phyloP scores from a whole-genome alignment of 35 echinoderm and acorn worm species.

The Stichopus chloronotus region DNA sequence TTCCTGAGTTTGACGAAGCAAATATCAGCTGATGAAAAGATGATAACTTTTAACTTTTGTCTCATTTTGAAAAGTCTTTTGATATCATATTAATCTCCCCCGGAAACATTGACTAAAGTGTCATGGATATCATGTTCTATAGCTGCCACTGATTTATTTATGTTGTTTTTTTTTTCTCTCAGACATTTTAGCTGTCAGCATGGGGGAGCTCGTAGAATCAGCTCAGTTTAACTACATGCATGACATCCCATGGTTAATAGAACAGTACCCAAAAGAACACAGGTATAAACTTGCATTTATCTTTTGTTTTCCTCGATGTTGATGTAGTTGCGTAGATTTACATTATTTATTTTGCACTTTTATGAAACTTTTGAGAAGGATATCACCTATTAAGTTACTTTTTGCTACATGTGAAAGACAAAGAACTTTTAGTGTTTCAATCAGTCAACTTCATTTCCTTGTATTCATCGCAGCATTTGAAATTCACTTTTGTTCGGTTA shows the following conservation, averaged over 20 bases:
- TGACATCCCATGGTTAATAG: slow-evolving; percentile 87
- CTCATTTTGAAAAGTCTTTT: no score
- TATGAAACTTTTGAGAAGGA: neutral
- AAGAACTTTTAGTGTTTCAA: no score
- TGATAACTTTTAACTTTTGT: no score
- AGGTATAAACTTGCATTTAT: slow-evolving; percentile 55
- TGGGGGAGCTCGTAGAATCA: slow-evolving; percentile 87
- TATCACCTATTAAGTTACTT: neutral
- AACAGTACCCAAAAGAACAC: slow-evolving; percentile 78
- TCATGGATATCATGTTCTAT: neutral
- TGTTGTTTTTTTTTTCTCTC: neutral
- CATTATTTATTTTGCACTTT: neutral
- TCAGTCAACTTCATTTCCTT: no score
- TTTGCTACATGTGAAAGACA: no score
- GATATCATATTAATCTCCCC: no score
- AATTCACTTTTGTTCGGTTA: no score
- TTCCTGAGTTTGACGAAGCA: no score
- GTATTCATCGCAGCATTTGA: no score
- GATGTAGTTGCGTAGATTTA: neutral
- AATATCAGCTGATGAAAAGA: no score
- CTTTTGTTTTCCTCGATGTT: neutral
- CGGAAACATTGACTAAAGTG: no score
- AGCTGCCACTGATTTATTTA: neutral
- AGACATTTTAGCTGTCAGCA: slow-evolving; percentile 85
- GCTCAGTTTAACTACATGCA: slow-evolving; percentile 89